phyloP scores from a whole-genome alignment of 2,113 vertebrate species.

The Dunckerocampus dactyliophorus region DNA sequence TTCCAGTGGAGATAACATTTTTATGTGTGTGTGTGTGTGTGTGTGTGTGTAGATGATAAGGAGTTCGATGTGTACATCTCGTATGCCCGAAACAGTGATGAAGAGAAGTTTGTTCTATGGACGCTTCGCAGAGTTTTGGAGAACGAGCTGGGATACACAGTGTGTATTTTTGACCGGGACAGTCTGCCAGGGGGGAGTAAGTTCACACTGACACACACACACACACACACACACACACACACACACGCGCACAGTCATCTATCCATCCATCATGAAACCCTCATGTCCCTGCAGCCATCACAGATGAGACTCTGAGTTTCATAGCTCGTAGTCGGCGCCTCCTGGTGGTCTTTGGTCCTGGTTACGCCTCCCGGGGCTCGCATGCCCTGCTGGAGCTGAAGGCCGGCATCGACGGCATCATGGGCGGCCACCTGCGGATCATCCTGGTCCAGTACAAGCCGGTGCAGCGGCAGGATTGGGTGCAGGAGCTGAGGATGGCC shows the following conservation, averaged over 20 bases:
- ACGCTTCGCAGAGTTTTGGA: conserved; percentile 86
- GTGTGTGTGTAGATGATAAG: conserved; percentile 79
- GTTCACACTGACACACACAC: conserved; percentile 49
- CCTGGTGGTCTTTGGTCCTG: conserved; percentile 89
- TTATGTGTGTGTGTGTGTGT: conserved; percentile 4
- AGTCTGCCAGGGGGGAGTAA: conserved; percentile 95
- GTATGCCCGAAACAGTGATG: conserved; percentile 87
- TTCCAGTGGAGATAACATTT: too few relatives aligned
- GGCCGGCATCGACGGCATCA: conserved; percentile 89
- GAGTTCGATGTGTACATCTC: conserved; percentile 96
- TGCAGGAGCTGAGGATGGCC: conserved; percentile 85
- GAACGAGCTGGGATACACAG: conserved; percentile 89
- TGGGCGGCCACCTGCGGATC: conserved; percentile 82
- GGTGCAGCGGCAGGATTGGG: conserved; percentile 75
- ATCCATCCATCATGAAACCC: background rate
- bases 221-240: background rate
- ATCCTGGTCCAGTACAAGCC: conserved; percentile 90
- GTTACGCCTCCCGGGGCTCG: conserved; percentile 84
- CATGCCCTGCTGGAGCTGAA: conserved; percentile 95
- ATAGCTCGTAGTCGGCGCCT: conserved; percentile 90
- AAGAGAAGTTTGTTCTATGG: conserved; percentile 89
- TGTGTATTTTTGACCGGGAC: conserved; percentile 96
- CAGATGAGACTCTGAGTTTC: conserved; percentile 93
- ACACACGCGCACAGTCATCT: background rate
- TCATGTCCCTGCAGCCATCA: conserved; percentile 80